Evolutionary conservation across 2,888 invertebrate genomes (phyloP).

Genomic region (Ornithoptera alexandrae): DNA sequence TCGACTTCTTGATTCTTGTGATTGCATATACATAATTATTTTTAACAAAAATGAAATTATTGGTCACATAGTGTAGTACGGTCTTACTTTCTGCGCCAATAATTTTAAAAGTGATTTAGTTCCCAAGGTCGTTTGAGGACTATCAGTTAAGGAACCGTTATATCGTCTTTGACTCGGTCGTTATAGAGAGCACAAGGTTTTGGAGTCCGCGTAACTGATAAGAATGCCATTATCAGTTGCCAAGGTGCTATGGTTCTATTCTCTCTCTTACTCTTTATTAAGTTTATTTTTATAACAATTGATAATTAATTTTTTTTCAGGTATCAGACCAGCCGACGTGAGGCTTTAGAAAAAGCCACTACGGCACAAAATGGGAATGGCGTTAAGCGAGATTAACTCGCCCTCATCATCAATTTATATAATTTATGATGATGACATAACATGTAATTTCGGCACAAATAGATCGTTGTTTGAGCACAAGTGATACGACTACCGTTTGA

Average conservation of each 20-base stretch:
- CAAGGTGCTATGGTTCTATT: too few relatives aligned
- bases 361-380: conserved; percentile 81
- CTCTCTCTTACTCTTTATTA: too few relatives aligned
- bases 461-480: conserved; percentile 24
- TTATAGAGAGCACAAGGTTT: too few relatives aligned
- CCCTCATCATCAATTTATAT: neutral
- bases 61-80: too few relatives aligned
- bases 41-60: too few relatives aligned
- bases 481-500: conserved; percentile 10
- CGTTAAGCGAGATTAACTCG: conserved; percentile 79
- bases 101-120: too few relatives aligned
- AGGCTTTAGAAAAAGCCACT: conserved; percentile 66
- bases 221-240: too few relatives aligned
- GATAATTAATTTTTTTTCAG: conserved; percentile 41
- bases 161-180: too few relatives aligned
- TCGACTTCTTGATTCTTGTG: neutral
- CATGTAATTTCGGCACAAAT: conserved; percentile 4
- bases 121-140: too few relatives aligned
- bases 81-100: too few relatives aligned
- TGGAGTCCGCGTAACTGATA: too few relatives aligned
- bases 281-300: neutral
- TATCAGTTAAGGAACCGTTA: too few relatives aligned
- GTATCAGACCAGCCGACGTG: conserved; percentile 80
- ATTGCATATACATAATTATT: neutral
- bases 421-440: conserved; percentile 10